Conservation (phyloP, 92 coral and sea anemone genomes). For the Porites cylindrica region DNA sequence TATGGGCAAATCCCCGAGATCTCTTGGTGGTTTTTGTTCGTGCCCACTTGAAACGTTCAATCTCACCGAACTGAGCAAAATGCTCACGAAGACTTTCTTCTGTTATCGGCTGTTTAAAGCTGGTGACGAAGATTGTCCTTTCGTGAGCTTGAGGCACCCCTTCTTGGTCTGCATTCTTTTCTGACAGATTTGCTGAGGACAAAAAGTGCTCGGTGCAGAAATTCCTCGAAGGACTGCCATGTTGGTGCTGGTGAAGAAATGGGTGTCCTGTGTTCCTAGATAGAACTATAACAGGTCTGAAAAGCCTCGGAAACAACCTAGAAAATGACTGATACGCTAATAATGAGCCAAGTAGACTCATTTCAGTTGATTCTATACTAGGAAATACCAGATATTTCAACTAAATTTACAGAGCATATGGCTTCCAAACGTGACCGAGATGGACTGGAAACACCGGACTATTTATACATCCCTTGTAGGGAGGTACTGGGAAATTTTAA, state of each 20-base stretch:
- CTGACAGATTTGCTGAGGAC: neutral
- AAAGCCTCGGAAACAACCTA: neutral
- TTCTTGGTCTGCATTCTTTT: neutral
- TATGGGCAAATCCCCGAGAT: slow-evolving; percentile 60
- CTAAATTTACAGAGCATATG: neutral
- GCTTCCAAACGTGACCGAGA: no score
- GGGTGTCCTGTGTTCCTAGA: neutral
- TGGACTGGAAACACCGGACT: no score
- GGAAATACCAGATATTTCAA: neutral
- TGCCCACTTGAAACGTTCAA: slow-evolving; percentile 14
- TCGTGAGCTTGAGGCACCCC: neutral
- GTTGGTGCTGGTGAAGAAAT: neutral
- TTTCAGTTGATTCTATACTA: neutral
- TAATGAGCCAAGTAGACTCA: neutral
- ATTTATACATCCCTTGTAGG: no score
- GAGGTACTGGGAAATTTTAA: no score
- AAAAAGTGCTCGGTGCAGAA: neutral
- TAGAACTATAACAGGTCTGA: neutral
- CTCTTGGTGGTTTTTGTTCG: slow-evolving; percentile 31
- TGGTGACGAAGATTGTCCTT: slow-evolving; percentile 4
- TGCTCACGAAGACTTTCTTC: slow-evolving; percentile 42
- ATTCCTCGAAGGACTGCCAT: neutral
- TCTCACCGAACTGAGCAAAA: slow-evolving; percentile 48
- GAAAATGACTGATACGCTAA: neutral
- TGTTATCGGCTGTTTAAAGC: slow-evolving; percentile 4